phyloP scores from a whole-genome alignment of 92 coral and sea anemone genomes.

The Montipora capitata region DNA sequence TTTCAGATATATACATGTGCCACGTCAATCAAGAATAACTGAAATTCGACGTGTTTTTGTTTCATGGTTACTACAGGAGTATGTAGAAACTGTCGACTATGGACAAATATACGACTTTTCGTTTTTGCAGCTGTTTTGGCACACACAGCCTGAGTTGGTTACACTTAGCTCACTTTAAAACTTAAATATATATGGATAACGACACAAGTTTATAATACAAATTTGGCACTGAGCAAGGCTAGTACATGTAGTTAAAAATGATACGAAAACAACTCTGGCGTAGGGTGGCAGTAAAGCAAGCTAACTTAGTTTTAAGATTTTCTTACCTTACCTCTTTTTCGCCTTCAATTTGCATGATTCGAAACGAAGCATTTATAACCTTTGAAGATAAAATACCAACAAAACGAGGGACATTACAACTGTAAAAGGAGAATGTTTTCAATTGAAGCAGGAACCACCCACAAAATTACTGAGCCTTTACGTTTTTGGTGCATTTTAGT shows the following conservation, averaged over 20 bases:
- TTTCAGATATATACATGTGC: no score
- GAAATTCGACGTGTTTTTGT: no score
- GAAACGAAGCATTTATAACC: slow-evolving; percentile 6
- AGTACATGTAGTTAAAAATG: neutral
- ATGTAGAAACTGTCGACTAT: no score
- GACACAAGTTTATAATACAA: neutral
- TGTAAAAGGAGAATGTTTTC: neutral
- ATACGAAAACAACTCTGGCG: neutral
- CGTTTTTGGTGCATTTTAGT: neutral
- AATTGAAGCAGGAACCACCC: neutral
- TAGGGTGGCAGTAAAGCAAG: neutral
- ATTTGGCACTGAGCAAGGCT: neutral
- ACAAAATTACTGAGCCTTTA: neutral
- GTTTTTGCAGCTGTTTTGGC: no score
- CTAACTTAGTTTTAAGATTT: neutral
- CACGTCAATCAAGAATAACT: no score
- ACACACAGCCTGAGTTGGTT: no score
- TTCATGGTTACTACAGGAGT: no score
- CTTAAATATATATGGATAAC: no score
- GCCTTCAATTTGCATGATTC: neutral
- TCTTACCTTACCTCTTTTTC: neutral
- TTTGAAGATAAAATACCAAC: neutral
- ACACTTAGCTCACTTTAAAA: no score
- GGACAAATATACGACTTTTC: no score
- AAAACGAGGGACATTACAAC: neutral